Conservation (phyloP, 2,113 vertebrate genomes). For the Erythrolamprus reginae region DNA sequence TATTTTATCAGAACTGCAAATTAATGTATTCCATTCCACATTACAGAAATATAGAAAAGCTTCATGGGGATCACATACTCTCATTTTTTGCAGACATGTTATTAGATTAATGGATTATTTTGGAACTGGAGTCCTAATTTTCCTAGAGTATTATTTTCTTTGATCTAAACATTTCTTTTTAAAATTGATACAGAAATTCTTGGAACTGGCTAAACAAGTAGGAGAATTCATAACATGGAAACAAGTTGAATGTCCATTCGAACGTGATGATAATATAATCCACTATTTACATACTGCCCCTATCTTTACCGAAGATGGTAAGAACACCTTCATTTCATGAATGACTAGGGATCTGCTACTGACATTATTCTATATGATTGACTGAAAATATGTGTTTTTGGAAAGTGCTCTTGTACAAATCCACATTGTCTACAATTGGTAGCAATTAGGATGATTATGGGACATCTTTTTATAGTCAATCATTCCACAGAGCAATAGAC, state of each 20-base stretch:
- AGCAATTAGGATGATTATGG: background rate
- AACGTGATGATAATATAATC: constrained; percentile 72
- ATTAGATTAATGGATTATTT: background rate
- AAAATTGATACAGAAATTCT: constrained; percentile 68
- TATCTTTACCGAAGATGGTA: constrained; percentile 78
- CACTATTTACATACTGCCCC: constrained; percentile 75
- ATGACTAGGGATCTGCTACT: background rate
- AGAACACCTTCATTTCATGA: constrained; percentile 31
- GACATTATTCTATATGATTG: background rate
- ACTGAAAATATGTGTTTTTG: background rate
- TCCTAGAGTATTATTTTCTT: background rate
- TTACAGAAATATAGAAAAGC: background rate
- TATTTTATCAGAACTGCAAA: background rate
- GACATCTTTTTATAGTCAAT: constrained; percentile 3
- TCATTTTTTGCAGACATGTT: background rate
- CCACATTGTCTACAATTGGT: fast-evolving
- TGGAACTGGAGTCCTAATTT: background rate
- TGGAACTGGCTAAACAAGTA: constrained; percentile 77
- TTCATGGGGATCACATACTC: background rate
- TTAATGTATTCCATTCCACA: background rate
- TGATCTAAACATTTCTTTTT: constrained; percentile 21
- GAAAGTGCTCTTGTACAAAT: background rate
- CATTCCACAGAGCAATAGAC: constrained; percentile 15
- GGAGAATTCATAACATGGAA: constrained; percentile 82
- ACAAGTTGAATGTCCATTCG: constrained; percentile 78